Evolutionary conservation across 2,888 invertebrate species (phyloP).

Genomic region (Acronicta leporina): DNA sequence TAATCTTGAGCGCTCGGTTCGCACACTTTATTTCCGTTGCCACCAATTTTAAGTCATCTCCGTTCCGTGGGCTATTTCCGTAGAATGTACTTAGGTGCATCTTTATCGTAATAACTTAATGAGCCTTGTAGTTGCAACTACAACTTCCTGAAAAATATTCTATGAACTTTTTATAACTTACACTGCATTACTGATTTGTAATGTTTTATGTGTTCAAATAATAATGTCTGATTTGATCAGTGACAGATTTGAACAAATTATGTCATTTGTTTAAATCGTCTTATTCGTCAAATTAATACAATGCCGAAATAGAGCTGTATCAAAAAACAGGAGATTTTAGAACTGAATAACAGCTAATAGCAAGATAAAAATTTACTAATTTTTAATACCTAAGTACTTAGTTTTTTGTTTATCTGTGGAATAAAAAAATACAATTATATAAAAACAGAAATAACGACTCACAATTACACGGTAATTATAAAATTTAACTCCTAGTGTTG

Average conservation of each 20-base stretch:
- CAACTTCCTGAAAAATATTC: conserved; percentile 3
- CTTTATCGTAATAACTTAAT: conserved; percentile 3
- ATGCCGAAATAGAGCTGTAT: no score
- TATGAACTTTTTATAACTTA: neutral
- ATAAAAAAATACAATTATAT: no score
- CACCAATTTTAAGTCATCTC: conserved; percentile 28
- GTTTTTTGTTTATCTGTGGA: no score
- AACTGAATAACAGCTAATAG: no score
- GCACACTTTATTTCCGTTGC: conserved; percentile 53
- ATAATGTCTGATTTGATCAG: neutral
- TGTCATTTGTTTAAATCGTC: no score
- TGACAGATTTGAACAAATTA: no score
- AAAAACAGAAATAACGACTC: neutral
- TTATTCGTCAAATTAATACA: no score
- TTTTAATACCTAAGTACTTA: no score
- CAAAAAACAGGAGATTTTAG: no score
- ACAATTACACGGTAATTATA: neutral
- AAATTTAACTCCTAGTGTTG: neutral
- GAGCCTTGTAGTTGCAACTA: neutral
- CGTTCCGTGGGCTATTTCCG: conserved; percentile 45
- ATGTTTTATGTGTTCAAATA: neutral
- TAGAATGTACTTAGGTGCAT: conserved; percentile 13
- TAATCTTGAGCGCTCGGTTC: conserved; percentile 42
- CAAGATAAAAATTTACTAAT: no score
- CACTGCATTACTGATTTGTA: neutral